phyloP scores from a whole-genome alignment of 2,113 vertebrate genomes.

The Motacilla alba region DNA sequence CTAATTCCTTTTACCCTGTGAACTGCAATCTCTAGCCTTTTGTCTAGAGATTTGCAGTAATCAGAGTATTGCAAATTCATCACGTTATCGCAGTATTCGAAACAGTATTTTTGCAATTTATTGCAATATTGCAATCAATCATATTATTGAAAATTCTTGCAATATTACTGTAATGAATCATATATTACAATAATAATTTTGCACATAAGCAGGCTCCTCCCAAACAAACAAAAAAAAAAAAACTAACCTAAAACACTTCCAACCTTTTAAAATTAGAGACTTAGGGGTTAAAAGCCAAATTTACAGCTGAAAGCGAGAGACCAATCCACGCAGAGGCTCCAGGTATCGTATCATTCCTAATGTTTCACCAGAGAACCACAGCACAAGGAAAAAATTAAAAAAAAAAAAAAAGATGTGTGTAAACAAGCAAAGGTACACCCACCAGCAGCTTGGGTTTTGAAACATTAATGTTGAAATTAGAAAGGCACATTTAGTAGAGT shows the following conservation, averaged over 20 bases:
- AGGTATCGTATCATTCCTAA: neutral
- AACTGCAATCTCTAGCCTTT: neutral
- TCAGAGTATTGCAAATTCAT: neutral
- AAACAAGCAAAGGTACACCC: neutral
- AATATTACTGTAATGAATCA: neutral
- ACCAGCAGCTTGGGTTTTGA: conserved; percentile 14
- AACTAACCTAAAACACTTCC: neutral
- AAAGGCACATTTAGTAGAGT: conserved; percentile 3
- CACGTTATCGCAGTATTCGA: neutral
- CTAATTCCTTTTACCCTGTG: neutral
- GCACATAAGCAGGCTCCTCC: neutral
- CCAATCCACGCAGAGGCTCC: neutral
- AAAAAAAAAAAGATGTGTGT: neutral
- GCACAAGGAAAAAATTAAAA: neutral
- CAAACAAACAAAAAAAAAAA: neutral
- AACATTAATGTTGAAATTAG: conserved; percentile 33
- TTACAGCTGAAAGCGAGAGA: neutral
- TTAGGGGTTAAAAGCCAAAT: neutral
- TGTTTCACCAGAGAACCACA: neutral
- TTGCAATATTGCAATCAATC: neutral
- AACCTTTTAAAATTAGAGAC: neutral
- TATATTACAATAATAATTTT: neutral
- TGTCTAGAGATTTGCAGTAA: neutral
- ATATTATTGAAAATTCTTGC: neutral
- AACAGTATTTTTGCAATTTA: neutral